Conservation (phyloP, 2,113 vertebrate genomes). For the Passer montanus region DNA sequence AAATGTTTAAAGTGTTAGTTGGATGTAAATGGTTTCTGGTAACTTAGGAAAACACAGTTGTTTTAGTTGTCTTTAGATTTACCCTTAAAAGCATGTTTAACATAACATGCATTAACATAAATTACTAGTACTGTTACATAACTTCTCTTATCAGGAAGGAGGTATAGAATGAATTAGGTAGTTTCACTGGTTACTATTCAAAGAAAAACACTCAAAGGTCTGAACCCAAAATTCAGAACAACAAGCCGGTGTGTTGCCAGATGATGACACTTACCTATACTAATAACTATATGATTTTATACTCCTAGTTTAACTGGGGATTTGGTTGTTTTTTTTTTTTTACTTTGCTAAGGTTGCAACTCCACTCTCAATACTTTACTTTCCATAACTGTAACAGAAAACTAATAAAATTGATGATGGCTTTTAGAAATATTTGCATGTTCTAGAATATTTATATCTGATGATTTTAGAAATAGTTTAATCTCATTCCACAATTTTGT, state of each 20-base stretch:
- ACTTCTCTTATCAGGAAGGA: neutral
- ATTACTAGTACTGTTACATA: neutral
- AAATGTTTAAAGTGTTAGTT: neutral
- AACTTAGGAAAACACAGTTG: fast-evolving
- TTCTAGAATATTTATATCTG: neutral
- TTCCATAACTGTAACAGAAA: neutral
- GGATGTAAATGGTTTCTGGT: neutral
- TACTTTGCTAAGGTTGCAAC: neutral
- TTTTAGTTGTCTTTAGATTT: neutral
- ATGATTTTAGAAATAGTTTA: neutral
- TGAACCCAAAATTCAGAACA: neutral
- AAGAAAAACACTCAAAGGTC: neutral
- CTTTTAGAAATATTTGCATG: neutral
- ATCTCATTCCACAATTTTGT: neutral
- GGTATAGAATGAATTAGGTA: neutral
- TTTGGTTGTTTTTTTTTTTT: neutral
- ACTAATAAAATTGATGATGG: neutral
- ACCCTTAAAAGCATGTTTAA: neutral
- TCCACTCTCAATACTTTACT: neutral
- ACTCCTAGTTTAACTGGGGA: neutral
- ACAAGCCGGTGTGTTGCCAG: neutral
- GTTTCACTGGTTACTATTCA: neutral
- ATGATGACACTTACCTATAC: neutral
- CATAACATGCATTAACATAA: neutral
- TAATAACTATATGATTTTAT: neutral